Evolutionary conservation across 2,113 vertebrate genomes (phyloP), one percentile per base, ranked within the genome.

Genomic region (Fregata magnificens): DNA sequence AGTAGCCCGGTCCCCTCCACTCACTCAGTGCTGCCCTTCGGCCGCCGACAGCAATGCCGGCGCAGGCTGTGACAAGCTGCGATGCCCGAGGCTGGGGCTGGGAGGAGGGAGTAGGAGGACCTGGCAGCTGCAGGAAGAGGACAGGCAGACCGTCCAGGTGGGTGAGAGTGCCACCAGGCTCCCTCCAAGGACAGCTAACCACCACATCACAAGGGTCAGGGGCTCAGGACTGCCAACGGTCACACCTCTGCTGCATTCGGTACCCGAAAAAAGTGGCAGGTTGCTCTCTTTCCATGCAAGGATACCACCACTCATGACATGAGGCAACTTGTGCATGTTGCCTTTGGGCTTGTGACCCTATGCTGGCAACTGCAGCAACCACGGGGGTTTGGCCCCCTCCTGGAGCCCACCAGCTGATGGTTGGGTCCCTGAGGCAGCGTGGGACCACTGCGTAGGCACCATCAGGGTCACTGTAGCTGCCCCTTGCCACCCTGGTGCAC

Each of bases 1-100:
- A 42, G 61, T 5, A 52, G 50, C 59, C 38, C 6, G 4, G 32
- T 65, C 28, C 36, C 50, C 28, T 22, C 49, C 1, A 4, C 83
- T 84, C 5, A 1, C 34, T 14, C 52, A 2, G 38, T 12, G 34
- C 88, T 94, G 81, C 59, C 55, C 65, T 78, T 65, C 0, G 1
- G 47, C 40, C 1, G 0, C 47, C 3, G 3, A 42, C 45, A 62
- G 87, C 83, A 67, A 58, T 8, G 24, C 62, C 0, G 0, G 71
- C 5, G 25, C 53, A 36, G 69, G 84, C 44, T 66, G 69, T 0
- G 11, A 69, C 76, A 88, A 31, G 76, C n/a, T 17, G 45, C 0
- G 1, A 11, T 62, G 73, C 73, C 63, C 0, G 2, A 59, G 74
- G 70, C 82, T 82, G 69, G 69, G 79, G 66, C 49, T 49, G 61